Conservation (phyloP, 2,113 vertebrate genomes). For the Isichthys henryi region DNA sequence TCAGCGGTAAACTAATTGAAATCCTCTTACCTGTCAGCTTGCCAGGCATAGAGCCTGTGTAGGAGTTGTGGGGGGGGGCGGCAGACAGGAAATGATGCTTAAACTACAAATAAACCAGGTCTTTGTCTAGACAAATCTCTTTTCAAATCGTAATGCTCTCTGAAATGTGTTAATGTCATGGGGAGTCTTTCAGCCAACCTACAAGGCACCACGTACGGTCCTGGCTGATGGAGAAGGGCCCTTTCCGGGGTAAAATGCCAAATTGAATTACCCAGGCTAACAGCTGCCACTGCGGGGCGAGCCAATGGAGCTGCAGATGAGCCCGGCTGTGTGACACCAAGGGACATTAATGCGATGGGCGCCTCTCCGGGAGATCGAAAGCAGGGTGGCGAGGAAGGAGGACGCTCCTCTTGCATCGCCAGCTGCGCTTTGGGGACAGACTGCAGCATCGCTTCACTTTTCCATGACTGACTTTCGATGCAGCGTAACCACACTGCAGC, state of each 20-base stretch:
- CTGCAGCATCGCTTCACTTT: neutral
- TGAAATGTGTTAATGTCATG: conserved; percentile 73
- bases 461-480: neutral
- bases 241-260: conserved; percentile 64
- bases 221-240: conserved; percentile 57
- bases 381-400: neutral
- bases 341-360: neutral
- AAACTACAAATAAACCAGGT: conserved; percentile 69
- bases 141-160: conserved; percentile 66
- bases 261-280: conserved; percentile 65
- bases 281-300: conserved; percentile 59
- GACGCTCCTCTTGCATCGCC: neutral
- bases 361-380: neutral
- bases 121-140: conserved; percentile 72
- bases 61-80: conserved; percentile 48
- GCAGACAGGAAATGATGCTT: conserved; percentile 68
- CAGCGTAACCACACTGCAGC: neutral
- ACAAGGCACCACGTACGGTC: conserved; percentile 54
- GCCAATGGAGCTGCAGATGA: conserved; percentile 46
- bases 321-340: conserved; percentile 59
- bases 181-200: conserved; percentile 60
- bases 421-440: neutral
- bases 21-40: conserved; percentile 62
- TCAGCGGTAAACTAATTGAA: conserved; percentile 69
- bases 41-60: conserved; percentile 55